Evolutionary conservation across 2,113 vertebrate species (phyloP).

Genomic region (Actenoides hombroni): DNA sequence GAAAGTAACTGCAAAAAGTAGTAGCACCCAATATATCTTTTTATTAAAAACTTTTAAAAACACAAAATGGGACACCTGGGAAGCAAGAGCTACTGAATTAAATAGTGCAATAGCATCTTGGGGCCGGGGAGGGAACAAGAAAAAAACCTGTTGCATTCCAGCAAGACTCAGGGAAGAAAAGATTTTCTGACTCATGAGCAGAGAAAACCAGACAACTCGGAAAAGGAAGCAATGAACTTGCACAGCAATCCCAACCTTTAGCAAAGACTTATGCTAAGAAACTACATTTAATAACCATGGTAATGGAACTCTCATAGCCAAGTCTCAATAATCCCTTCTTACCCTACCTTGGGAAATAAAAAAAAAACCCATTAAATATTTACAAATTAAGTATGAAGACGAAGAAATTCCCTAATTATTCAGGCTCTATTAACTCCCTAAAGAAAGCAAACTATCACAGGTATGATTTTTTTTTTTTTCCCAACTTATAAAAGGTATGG

Average conservation of each 20-base stretch:
- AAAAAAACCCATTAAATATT: neutral
- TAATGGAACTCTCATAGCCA: neutral
- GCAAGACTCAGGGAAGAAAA: neutral
- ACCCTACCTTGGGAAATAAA: neutral
- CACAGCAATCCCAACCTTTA: neutral
- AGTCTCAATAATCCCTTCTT: neutral
- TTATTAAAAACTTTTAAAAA: neutral
- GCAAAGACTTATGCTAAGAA: neutral
- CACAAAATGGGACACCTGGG: neutral
- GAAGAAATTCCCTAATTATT: neutral
- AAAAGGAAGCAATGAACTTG: neutral
- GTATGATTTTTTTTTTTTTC: accelerated
- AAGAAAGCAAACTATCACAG: neutral
- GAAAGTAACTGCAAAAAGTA: neutral
- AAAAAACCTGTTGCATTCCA: neutral
- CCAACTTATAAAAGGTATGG: neutral
- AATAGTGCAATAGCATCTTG: neutral
- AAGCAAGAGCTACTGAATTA: neutral
- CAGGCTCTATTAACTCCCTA: neutral
- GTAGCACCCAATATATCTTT: accelerated
- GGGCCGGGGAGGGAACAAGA: neutral
- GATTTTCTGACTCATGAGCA: neutral
- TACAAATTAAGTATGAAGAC: neutral
- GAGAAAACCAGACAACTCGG: neutral
- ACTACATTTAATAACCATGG: neutral